Evolutionary conservation across 2,888 invertebrate species (phyloP), one percentile per base, ranked within the genome.

Genomic region (Pantelozetes paolii): DNA sequence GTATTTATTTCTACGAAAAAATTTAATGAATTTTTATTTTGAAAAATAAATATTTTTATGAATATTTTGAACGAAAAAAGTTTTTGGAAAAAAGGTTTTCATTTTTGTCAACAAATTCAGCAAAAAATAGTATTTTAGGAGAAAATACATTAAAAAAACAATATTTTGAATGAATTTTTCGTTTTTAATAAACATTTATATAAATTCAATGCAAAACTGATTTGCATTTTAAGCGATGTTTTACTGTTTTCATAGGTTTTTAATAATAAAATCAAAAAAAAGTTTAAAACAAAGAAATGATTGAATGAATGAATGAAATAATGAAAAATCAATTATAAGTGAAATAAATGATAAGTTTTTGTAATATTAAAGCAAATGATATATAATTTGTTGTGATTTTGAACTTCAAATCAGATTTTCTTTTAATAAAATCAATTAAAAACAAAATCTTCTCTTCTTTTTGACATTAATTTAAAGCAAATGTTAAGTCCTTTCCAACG

Each of bases 271-370:
- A 57, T 15, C 15, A 30, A 28, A 30, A 28, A 45, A 45, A 45
- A 45, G 2, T 15, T 57, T 30, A 57, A 57, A 57, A 28, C 28
- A 57, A 57, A 57, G 28, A 3, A 28, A 30, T 28, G 5, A 28
- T 30, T 57, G 57, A 57, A 28, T 57, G 30, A 18, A 15, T 57
- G 28, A 57, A 57, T 57, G 30, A 57, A 57, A 28, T 28, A 28
- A 57, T 57, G 11, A 30, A 28, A 57, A 30, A 28, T 28, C 26
- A 54, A 54, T 54, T 26, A 45, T n/a, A 50, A 57, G 45, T 45
- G 45, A 15, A 45, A 45, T 2, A 45, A 45, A 45, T 45, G 45
- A 45, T 45, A 2, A 45, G 15, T 28, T 18, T 57, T 50, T 20
- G 50, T 40, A n/a, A 20, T 5, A 50, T 50, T 50, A 50, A 30